phyloP scores from a whole-genome alignment of 2,797 vertebrate species.

The Falco biarmicus region DNA sequence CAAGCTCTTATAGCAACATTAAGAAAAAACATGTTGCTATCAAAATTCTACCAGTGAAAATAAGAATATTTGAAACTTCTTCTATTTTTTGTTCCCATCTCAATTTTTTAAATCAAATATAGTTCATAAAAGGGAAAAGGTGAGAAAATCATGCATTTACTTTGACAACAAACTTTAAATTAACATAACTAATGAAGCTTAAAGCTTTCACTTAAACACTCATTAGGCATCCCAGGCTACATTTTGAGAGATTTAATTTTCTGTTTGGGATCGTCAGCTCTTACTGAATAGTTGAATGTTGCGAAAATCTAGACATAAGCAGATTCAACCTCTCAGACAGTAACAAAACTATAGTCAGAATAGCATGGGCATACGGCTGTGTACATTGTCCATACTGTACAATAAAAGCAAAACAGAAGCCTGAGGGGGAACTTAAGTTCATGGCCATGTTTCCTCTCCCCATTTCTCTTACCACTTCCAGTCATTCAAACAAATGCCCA shows the following conservation, averaged over 20 bases:
- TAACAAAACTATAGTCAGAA: neutral
- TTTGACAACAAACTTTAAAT: neutral
- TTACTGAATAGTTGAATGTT: neutral
- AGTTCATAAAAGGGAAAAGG: neutral
- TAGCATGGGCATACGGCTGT: neutral
- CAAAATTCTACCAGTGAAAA: neutral
- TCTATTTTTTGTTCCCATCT: neutral
- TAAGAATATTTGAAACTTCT: neutral
- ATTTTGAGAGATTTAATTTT: neutral
- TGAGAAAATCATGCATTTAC: neutral
- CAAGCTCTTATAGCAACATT: neutral
- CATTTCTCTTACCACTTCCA: neutral
- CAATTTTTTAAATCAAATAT: neutral
- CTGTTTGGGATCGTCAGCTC: neutral
- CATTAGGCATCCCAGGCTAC: neutral
- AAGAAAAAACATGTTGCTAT: neutral
- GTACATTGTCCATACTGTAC: neutral
- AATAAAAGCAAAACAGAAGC: neutral
- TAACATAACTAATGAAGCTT: neutral
- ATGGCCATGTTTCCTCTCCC: neutral
- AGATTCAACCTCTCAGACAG: neutral
- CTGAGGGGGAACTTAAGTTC: neutral
- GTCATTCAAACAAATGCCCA: neutral
- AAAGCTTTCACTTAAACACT: neutral
- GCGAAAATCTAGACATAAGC: neutral